Evolutionary conservation across 2,797 vertebrate genomes (phyloP).

Genomic region (Notolabrus celidotus): DNA sequence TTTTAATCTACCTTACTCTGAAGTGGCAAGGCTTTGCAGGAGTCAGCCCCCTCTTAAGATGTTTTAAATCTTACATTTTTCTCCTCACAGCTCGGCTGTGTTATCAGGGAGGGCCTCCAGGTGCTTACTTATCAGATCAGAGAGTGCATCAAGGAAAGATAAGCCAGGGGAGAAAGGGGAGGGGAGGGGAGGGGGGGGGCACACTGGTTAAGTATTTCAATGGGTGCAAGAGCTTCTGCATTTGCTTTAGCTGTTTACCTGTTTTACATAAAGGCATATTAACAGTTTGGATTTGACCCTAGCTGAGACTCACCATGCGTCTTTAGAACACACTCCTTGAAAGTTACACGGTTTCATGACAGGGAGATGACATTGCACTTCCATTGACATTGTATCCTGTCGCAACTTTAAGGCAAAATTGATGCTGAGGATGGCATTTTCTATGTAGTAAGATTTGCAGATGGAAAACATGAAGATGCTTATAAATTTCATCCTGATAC

Average conservation of each 20-base stretch:
- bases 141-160: background rate
- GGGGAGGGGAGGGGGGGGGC: background rate
- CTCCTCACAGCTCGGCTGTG: background rate
- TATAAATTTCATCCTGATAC: conserved; percentile 15
- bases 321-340: background rate
- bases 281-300: background rate
- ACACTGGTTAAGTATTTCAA: background rate
- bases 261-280: background rate
- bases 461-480: background rate
- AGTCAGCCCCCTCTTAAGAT: background rate
- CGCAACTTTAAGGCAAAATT: conserved; percentile 64
- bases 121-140: conserved; percentile 8
- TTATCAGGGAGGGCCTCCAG: background rate
- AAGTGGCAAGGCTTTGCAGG: conserved; percentile 11
- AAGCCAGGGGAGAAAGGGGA: background rate
- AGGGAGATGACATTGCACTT: conserved; percentile 12
- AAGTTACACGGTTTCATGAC: conserved; percentile 16
- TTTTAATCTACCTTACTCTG: background rate
- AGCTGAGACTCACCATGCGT: background rate
- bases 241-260: too few species aligned
- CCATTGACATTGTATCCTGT: conserved; percentile 20
- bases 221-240: background rate
- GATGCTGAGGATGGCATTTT: conserved; percentile 21
- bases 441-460: conserved; percentile 9
- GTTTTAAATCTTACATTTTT: conserved; percentile 2